Conservation (phyloP, 2,113 vertebrate species). For the Misgurnus anguillicaudatus region DNA sequence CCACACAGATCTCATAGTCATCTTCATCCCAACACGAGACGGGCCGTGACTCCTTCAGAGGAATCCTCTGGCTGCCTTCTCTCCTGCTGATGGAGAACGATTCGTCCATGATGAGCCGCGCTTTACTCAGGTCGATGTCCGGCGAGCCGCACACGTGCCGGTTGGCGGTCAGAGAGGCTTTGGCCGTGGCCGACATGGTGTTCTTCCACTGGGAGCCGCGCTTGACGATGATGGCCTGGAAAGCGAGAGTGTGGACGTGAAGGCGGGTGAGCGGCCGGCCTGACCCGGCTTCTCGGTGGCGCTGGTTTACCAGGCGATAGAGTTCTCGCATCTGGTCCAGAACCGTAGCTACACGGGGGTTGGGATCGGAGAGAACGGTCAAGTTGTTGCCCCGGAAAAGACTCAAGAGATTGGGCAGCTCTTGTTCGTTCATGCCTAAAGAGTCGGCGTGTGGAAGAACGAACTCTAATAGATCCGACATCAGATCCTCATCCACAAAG, state of each 20-base stretch:
- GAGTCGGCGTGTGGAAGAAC: conserved; percentile 77
- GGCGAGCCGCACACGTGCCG: conserved; percentile 83
- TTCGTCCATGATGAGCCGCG: conserved; percentile 83
- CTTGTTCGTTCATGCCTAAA: conserved; percentile 85
- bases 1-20: conserved; percentile 80
- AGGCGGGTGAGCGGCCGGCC: conserved; percentile 73
- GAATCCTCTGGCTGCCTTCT: conserved; percentile 78
- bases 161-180: conserved; percentile 82
- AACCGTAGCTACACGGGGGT: conserved; percentile 81
- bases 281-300: conserved; percentile 41
- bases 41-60: conserved; percentile 73
- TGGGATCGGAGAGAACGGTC: conserved; percentile 80
- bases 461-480: conserved; percentile 74
- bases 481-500: conserved; percentile 78
- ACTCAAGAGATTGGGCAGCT: conserved; percentile 81
- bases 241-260: conserved; percentile 82
- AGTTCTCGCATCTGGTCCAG: conserved; percentile 85
- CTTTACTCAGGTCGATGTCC: conserved; percentile 79
- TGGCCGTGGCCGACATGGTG: conserved; percentile 83
- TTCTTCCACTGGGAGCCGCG: conserved; percentile 80
- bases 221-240: conserved; percentile 81
- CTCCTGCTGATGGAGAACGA: conserved; percentile 79
- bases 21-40: conserved; percentile 82
- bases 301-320: conserved; percentile 75
- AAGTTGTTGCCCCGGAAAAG: conserved; percentile 77